Base-by-base conservation (phyloP, 1,140 invertebrate species). In the Diabrotica undecimpunctata region DNA sequence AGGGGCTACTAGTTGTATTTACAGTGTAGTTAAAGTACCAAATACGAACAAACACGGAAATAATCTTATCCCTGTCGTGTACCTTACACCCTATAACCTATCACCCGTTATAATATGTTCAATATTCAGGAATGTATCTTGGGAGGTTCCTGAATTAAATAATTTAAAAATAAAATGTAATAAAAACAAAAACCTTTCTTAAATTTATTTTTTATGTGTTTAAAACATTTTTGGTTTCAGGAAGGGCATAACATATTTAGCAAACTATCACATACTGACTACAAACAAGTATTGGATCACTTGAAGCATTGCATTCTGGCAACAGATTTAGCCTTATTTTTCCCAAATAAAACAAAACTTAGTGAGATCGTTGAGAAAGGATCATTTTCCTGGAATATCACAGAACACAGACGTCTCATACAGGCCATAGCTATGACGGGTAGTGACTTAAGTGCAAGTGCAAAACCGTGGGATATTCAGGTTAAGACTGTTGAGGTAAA, bases 391-490 rank as follows among this genome's bases (percentile, higher is more conserved):
- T 91, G 88, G 88, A 74, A 80, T 2, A 80, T 83, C 61, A 68
- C 77, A 2, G 86, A 87, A 41, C 89, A 92, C 76, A 77, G 87
- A 66, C 65, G 82, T 9, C 73, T 90, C n/a, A 76, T 88, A 0
- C 84, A 89, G 79, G 88, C 90, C 0, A 85, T 94, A 62, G 81
- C 86, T 2, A 94, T 94, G 90, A 94, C 91, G 3, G 87, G 87
- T 0, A 88, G 90, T 70, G 92, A 94, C 78, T 79, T 94, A n/a
- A 91, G 89, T 61, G 90, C 92, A 3, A 90, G 88, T 65, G 84
- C 90, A 2, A 93, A 93, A 78, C 89, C 90, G 4, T 94, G 91
- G 91, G 84, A 90, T n/a, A 80, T 91, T n/a, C 91, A 94, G 79
- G 83, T 85, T 3, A 85, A 90, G 76, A 93, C 89, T 0, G 91